A percentile compares a stretch with the other conserved stretches of the same genome.
phyloP scores from a whole-genome alignment of 2,797 vertebrate species.

The Numenius phaeopus region DNA sequence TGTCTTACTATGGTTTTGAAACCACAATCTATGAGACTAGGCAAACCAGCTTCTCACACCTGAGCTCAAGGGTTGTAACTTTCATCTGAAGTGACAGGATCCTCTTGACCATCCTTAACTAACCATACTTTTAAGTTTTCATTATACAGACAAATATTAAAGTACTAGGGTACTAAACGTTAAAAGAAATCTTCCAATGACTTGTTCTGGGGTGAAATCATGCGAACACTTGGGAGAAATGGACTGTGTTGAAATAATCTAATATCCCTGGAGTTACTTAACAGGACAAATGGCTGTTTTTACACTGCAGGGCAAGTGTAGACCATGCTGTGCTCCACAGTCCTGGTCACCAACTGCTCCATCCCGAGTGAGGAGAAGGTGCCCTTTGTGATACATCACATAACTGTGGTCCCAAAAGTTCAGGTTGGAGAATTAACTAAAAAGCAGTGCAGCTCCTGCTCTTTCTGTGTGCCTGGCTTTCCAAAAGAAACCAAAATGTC shows the following conservation, averaged over 20 bases:
- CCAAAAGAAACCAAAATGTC: not conserved
- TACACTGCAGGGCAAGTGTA: not conserved
- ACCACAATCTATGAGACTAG: not conserved
- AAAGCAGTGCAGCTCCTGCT: not conserved
- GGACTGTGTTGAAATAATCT: not conserved
- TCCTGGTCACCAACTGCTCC: not conserved
- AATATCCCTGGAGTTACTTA: not conserved
- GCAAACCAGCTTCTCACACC: not conserved
- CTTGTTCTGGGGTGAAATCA: not conserved
- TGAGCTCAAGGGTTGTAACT: not conserved
- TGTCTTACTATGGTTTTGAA: not conserved
- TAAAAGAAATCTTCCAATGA: not conserved
- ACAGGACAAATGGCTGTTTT: not conserved
- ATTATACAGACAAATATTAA: not conserved
- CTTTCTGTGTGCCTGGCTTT: not conserved
- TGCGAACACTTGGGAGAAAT: not conserved
- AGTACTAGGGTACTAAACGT: not conserved
- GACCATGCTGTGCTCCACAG: not conserved
- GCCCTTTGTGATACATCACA: not conserved
- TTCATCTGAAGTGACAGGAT: not conserved
- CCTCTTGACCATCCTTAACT: not conserved
- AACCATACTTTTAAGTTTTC: not conserved
- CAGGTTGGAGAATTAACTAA: not conserved
- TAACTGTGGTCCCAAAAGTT: not conserved
- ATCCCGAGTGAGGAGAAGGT: not conserved